phyloP scores from a whole-genome alignment of 1,140 invertebrate genomes.

The Hestina assimilis region DNA sequence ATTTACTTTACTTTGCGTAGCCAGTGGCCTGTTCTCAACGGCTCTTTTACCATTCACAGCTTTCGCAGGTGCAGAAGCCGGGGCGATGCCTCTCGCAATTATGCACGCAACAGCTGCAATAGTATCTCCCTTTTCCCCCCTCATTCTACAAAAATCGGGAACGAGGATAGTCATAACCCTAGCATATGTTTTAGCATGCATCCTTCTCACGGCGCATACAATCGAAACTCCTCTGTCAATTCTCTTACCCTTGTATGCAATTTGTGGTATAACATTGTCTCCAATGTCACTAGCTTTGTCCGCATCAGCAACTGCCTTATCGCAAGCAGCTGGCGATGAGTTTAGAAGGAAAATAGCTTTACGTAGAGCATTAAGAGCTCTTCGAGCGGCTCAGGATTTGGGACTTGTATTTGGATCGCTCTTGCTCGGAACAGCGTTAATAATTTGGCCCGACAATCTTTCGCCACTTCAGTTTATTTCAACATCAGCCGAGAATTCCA shows the following conservation, averaged over 20 bases:
- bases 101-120: constrained; percentile 79
- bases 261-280: constrained; percentile 80
- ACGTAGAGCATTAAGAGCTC: constrained; percentile 57
- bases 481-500: constrained; percentile 39
- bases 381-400: constrained; percentile 80
- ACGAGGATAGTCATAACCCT: constrained; percentile 48
- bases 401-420: constrained; percentile 76
- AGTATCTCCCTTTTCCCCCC: constrained; percentile 82
- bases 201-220: constrained; percentile 54
- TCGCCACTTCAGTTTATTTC: constrained; percentile 26
- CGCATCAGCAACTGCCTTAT: constrained; percentile 73
- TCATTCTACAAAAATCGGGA: constrained; percentile 69
- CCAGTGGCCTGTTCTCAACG: constrained; percentile 75
- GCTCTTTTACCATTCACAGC: constrained; percentile 64
- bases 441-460: constrained; percentile 61
- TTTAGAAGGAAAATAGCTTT: constrained; percentile 63
- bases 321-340: constrained; percentile 66
- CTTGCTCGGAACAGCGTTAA: constrained; percentile 56
- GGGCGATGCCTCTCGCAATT: constrained; percentile 74
- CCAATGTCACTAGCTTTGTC: constrained; percentile 78
- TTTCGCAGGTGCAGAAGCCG: constrained; percentile 65
- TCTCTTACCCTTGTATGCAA: constrained; percentile 80
- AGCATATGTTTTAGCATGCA: constrained; percentile 46
- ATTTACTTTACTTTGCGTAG: constrained; percentile 65
- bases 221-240: constrained; percentile 52